A percentile compares a stretch with the other conserved stretches of the same genome.
Conservation (phyloP, 2,888 invertebrate species). For the Melanargia galathea region DNA sequence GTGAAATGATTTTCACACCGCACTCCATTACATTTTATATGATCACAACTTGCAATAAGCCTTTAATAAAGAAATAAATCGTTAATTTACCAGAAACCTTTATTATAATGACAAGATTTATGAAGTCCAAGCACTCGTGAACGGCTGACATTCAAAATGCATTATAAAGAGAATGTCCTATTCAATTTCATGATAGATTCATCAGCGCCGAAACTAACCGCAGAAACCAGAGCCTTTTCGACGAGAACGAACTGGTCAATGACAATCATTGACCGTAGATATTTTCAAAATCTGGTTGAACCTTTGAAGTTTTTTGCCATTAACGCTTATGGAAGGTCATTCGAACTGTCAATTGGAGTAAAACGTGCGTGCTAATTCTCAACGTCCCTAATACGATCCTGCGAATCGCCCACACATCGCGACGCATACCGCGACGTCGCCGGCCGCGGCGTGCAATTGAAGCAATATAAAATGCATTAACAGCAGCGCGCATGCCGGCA, state of each 20-base stretch:
- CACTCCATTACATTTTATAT: too few species aligned
- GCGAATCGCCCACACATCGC: conserved; percentile 77
- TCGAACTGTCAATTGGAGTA: conserved; percentile 31
- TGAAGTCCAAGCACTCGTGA: too few species aligned
- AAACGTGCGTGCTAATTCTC: conserved; percentile 65
- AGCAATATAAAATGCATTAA: conserved; percentile 83
- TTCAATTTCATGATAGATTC: neutral
- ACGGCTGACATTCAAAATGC: too few species aligned
- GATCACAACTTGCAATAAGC: too few species aligned
- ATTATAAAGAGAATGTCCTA: too few species aligned
- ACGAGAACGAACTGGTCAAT: neutral
- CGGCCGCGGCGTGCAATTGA: conserved; percentile 66
- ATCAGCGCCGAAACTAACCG: neutral
- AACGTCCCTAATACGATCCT: conserved; percentile 70
- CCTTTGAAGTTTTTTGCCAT: too few species aligned
- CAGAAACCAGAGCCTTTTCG: neutral
- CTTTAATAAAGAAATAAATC: too few species aligned
- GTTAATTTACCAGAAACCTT: too few species aligned
- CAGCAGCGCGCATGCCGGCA: conserved; percentile 70
- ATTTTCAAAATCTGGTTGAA: too few species aligned
- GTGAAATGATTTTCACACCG: too few species aligned
- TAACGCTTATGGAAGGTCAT: conserved; percentile 34
- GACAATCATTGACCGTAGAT: neutral
- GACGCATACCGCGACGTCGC: conserved; percentile 78
- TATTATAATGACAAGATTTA: too few species aligned